These are phyloP conservation scores for Meloe dianella DNA, from an alignment of 2,888 invertebrate genomes.

Conservation along the genomic window DNA sequence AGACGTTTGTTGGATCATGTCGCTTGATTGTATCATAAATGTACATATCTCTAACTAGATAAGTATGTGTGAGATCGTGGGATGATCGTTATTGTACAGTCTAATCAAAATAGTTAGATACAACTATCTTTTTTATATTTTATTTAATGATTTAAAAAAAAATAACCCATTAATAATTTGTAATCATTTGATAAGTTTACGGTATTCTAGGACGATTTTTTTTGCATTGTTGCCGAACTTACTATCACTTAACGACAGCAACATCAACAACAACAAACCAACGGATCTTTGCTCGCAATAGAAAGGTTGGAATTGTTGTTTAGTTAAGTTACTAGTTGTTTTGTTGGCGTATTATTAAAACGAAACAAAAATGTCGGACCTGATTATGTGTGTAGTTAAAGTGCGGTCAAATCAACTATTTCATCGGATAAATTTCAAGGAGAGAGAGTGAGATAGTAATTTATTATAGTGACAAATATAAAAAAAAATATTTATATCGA, in stretches of 20 bases:
- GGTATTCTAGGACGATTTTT: not conserved
- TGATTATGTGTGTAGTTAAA: not conserved
- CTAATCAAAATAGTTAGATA: not conserved
- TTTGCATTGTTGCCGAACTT: constrained; percentile 7
- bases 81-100: constrained; percentile 2
- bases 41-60: not conserved
- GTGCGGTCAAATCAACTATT: not conserved
- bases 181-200: not conserved
- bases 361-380: constrained; percentile 5
- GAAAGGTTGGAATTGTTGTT: constrained; percentile 4
- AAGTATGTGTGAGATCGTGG: constrained; percentile 8
- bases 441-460: not conserved
- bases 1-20: not conserved
- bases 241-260: not conserved
- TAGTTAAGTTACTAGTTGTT: not conserved
- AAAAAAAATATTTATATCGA: not conserved
- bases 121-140: too few species aligned
- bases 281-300: constrained; percentile 11
- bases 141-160: not conserved
- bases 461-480: not conserved
- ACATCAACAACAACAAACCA: not conserved
- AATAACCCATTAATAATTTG: not conserved
- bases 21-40: not conserved
- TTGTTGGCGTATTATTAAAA: constrained; percentile 10
- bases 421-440: constrained; percentile 2